Conservation (phyloP, 2,888 invertebrate species). For the Tenthredo amoena region DNA sequence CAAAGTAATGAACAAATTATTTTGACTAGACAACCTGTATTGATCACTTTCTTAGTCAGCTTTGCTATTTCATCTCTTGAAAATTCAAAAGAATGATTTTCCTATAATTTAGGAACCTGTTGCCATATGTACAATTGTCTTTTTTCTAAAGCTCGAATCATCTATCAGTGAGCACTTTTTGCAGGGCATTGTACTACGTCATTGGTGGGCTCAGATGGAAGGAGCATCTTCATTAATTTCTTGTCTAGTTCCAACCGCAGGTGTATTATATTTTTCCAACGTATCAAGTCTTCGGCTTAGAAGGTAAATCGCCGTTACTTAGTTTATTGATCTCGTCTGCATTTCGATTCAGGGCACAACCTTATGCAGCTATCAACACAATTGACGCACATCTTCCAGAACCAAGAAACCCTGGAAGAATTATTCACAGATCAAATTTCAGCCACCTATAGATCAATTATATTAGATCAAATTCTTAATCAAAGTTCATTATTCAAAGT, state of each 20-base stretch:
- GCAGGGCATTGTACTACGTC: neutral
- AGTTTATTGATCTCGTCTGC: neutral
- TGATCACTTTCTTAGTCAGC: too few relatives aligned
- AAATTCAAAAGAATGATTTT: too few relatives aligned
- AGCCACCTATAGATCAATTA: neutral
- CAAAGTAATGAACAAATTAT: too few relatives aligned
- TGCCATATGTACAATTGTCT: too few relatives aligned
- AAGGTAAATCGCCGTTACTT: neutral
- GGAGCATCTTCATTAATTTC: neutral
- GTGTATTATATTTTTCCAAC: neutral
- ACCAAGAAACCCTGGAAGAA: slow-evolving; percentile 9
- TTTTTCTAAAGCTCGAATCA: neutral
- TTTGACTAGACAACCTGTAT: too few relatives aligned
- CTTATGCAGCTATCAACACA: neutral
- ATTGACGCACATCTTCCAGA: neutral
- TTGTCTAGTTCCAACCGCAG: neutral
- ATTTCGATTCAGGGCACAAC: neutral
- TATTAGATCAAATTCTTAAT: neutral
- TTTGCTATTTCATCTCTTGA: too few relatives aligned
- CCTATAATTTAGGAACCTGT: too few relatives aligned
- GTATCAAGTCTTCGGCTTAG: neutral
- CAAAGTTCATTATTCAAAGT: neutral
- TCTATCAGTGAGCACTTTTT: neutral
- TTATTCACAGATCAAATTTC: neutral
- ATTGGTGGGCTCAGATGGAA: neutral